Conservation (phyloP, 2,888 invertebrate genomes). For the Dendrolimus pini region DNA sequence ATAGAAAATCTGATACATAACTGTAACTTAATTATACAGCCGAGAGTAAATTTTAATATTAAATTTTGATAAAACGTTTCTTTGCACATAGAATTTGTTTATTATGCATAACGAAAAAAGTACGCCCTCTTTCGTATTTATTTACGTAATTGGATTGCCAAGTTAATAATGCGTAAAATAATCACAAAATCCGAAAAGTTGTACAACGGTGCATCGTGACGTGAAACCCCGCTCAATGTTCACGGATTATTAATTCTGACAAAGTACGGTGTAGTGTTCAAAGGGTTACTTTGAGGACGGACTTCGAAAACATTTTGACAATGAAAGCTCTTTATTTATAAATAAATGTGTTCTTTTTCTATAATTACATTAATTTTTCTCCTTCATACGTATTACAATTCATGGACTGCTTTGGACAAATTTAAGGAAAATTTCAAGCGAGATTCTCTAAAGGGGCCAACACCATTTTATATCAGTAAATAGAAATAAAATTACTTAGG, state of each 20-base stretch:
- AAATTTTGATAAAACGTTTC: not conserved
- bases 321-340: slow-evolving; percentile 12
- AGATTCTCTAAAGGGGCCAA: too few relatives aligned
- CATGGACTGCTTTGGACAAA: too few relatives aligned
- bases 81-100: not conserved
- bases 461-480: too few relatives aligned
- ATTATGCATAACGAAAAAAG: slow-evolving; percentile 17
- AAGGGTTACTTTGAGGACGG: slow-evolving; percentile 61
- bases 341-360: too few relatives aligned
- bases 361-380: too few relatives aligned
- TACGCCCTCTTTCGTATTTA: slow-evolving; percentile 43
- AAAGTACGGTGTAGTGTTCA: slow-evolving; percentile 54
- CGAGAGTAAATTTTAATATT: not conserved
- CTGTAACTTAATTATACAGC: not conserved
- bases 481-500: too few relatives aligned
- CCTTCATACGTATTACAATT: too few relatives aligned
- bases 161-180: slow-evolving; percentile 74
- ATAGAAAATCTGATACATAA: not conserved
- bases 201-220: slow-evolving; percentile 26
- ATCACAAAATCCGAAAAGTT: slow-evolving; percentile 66
- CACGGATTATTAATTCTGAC: slow-evolving; percentile 72
- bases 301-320: slow-evolving; percentile 64
- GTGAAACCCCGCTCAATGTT: slow-evolving; percentile 45
- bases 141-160: slow-evolving; percentile 69
- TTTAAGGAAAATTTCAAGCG: too few relatives aligned